These are phyloP conservation scores for Montipora capitata DNA, from an alignment of 92 coral and sea anemone species.

Conservation along the genomic window DNA sequence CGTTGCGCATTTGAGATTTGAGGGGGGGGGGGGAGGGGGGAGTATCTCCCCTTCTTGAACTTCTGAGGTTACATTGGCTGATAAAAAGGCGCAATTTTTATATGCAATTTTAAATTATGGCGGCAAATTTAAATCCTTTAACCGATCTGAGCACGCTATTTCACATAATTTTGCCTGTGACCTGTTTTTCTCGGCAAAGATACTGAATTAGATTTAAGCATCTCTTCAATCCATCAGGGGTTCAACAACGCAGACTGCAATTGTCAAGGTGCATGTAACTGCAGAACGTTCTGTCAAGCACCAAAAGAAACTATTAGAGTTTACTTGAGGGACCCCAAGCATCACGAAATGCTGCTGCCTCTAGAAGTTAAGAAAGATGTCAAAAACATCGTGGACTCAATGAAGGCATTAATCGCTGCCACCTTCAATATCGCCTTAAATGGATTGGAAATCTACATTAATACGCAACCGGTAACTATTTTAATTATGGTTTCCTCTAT, in stretches of 20 bases:
- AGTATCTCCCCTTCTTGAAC: neutral
- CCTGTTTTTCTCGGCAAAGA: neutral
- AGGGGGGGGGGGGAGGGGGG: neutral
- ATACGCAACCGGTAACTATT: too few species aligned
- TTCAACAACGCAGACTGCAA: conserved; percentile 2
- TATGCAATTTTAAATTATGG: neutral
- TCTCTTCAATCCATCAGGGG: neutral
- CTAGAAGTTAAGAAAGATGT: neutral
- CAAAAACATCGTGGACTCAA: too few species aligned
- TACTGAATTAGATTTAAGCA: neutral
- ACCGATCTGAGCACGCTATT: neutral
- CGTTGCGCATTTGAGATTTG: neutral
- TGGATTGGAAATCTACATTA: too few species aligned
- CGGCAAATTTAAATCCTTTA: neutral
- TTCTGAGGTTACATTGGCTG: neutral
- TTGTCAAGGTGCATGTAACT: conserved; percentile 29
- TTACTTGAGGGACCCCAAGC: neutral
- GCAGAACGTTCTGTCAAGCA: conserved; percentile 4
- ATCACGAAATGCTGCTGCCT: neutral
- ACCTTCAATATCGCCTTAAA: too few species aligned
- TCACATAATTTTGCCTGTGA: neutral
- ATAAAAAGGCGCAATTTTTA: conserved; percentile 1
- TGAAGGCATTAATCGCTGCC: too few species aligned
- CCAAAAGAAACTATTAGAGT: conserved; percentile 5
- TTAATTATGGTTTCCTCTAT: too few species aligned